Evolutionary conservation across 2,113 vertebrate species (phyloP).

Genomic region (Hipposideros armiger): DNA sequence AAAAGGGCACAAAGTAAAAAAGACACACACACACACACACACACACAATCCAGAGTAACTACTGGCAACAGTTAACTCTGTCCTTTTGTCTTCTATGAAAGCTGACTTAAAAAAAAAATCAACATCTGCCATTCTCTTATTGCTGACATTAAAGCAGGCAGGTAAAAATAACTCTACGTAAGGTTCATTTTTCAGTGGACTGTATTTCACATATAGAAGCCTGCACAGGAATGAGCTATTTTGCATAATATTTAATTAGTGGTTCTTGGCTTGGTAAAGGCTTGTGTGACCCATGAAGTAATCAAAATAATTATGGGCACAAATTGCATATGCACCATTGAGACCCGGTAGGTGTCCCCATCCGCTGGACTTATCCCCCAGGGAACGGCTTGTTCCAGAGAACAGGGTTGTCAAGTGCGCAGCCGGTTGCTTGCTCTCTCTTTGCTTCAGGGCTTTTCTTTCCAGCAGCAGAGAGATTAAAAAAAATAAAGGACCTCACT

Average conservation of each 20-base stretch:
- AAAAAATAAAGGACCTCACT: not conserved
- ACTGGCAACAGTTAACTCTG: not conserved
- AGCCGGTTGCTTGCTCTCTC: not conserved
- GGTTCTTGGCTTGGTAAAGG: constrained; percentile 56
- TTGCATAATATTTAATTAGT: constrained; percentile 75
- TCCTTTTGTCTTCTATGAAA: not conserved
- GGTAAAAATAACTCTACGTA: not conserved
- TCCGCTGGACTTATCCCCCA: not conserved
- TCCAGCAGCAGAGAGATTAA: constrained; percentile 6
- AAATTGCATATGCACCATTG: constrained; percentile 14
- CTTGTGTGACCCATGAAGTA: constrained; percentile 64
- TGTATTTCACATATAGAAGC: not conserved
- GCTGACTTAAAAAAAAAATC: not conserved
- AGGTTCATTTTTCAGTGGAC: not conserved
- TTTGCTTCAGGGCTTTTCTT: constrained; percentile 60
- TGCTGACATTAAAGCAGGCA: not conserved
- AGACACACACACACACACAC: not conserved
- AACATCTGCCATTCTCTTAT: not conserved
- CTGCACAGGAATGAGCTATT: constrained; percentile 28
- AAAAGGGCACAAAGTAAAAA: not conserved
- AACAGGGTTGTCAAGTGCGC: not conserved
- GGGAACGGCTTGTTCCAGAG: constrained; percentile 22
- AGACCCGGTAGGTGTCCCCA: not conserved
- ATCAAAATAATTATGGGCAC: constrained; percentile 69
- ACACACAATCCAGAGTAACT: not conserved